Conservation (phyloP, 2,888 invertebrate species). For the Agelastica alni region DNA sequence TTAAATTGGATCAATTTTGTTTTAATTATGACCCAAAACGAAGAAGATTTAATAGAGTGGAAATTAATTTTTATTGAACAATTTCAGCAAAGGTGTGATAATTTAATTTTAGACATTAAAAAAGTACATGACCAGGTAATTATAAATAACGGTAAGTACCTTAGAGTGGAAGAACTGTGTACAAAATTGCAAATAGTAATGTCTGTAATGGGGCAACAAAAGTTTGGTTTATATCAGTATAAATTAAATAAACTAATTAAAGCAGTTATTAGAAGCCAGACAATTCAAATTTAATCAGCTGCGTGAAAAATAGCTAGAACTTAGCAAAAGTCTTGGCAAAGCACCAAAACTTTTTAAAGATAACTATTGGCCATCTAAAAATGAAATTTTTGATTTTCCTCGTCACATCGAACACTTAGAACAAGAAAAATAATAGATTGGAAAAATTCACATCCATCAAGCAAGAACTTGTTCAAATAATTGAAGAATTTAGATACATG, state of each 20-base stretch:
- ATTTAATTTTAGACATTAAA: conserved; percentile 62
- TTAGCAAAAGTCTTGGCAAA: conserved; percentile 62
- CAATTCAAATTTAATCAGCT: conserved; percentile 57
- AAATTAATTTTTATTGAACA: conserved; percentile 4
- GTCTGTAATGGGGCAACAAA: too few species aligned
- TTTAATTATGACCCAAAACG: too few species aligned
- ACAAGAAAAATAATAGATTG: conserved; percentile 62
- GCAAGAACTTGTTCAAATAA: conserved; percentile 52
- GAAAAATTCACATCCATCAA: conserved; percentile 52
- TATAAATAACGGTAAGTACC: conserved; percentile 59
- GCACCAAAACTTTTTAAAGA: conserved; percentile 59
- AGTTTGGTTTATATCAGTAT: too few species aligned
- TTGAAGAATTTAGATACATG: conserved; percentile 52
- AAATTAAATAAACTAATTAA: conserved; percentile 34
- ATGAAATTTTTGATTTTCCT: conserved; percentile 64
- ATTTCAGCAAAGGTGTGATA: too few species aligned
- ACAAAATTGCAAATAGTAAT: too few species aligned
- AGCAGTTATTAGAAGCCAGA: too few species aligned
- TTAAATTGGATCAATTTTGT: too few species aligned
- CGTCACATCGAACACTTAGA: conserved; percentile 65
- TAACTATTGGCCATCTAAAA: conserved; percentile 64
- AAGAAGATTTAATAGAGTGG: conserved; percentile 11
- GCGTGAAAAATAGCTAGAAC: conserved; percentile 60
- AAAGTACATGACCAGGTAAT: conserved; percentile 61
- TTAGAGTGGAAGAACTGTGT: conserved; percentile 40